Evolutionary conservation across 2,888 invertebrate genomes (phyloP), one percentile per base, ranked within the genome.

Genomic region (Lymantria monacha): DNA sequence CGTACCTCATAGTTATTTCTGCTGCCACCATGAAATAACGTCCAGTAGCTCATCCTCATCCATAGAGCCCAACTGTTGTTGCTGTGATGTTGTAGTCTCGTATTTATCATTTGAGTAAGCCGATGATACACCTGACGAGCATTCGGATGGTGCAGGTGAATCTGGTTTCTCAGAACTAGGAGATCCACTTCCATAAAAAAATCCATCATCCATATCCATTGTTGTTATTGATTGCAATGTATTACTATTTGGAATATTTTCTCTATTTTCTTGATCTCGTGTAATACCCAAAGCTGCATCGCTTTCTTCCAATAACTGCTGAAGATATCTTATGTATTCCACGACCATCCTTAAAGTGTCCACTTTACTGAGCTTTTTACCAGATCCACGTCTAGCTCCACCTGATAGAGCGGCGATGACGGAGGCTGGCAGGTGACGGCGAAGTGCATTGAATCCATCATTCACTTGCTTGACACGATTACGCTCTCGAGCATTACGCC

Each of bases 391-490:
- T 10, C 95, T 93, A 8, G 94, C 93, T 51, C 92, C 92, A 59
- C 93, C 93, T 58, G 82, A 91, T 56, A 95, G 79, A 0, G 95
- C 94, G 53, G 95, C 95, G 40, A 96, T 95, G 3, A 96, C 94
- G 22, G 94, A 94, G 51, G 95, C 94, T 0, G 97, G 98, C 70
- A 98, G 95, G 85, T 97, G 97, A 70, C 96, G 96, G 40, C 97
- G 93, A 9, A 98, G 92, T 42, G 96, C 97, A 48, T 97, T 96
- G 81, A 97, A 98, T 57, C 97, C 98, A 81, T 97, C 97, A 89
- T 97, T 97, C 76, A 97, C 97, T 93, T 98, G 97, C 83, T 97
- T 97, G 55, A 98, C 98, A 62, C 98, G 95, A 81, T 98, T 98
- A 61, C 98, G 92, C 87, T 98, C 98, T 11, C 98, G 93, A 14